phyloP scores from a whole-genome alignment of 1,140 invertebrate genomes.

The Araneus ventricosus region DNA sequence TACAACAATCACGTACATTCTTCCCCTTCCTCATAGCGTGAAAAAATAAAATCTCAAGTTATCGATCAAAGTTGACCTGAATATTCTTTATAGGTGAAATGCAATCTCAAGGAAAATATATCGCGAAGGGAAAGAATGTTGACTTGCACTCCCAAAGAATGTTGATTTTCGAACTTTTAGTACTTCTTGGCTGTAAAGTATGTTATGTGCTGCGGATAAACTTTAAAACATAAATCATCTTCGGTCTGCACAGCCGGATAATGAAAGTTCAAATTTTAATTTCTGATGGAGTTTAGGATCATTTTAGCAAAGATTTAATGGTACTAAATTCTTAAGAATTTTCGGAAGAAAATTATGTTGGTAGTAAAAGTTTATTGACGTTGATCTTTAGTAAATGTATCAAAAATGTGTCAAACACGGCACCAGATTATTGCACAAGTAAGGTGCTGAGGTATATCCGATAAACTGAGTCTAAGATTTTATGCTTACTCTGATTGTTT shows the following conservation, averaged over 20 bases:
- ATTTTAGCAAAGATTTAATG: background rate
- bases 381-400: background rate
- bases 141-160: constrained; percentile 8
- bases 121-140: constrained; percentile 14
- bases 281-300: background rate
- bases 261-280: constrained; percentile 10
- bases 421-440: too few relatives aligned
- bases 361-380: background rate
- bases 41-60: background rate
- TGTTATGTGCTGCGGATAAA: background rate
- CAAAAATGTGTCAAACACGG: background rate
- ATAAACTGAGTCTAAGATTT: too few relatives aligned
- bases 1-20: background rate
- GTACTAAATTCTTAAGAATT: background rate
- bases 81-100: constrained; percentile 47
- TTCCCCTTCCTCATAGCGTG: background rate
- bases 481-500: too few relatives aligned
- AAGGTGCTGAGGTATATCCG: too few relatives aligned
- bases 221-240: constrained; percentile 18
- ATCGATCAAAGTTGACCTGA: constrained; percentile 56
- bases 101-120: constrained; percentile 47
- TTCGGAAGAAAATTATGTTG: background rate
- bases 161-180: constrained; percentile 45
- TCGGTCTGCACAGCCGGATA: background rate
- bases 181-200: background rate